phyloP scores from a whole-genome alignment of 2,113 vertebrate species.

The Gymnarchus niloticus region DNA sequence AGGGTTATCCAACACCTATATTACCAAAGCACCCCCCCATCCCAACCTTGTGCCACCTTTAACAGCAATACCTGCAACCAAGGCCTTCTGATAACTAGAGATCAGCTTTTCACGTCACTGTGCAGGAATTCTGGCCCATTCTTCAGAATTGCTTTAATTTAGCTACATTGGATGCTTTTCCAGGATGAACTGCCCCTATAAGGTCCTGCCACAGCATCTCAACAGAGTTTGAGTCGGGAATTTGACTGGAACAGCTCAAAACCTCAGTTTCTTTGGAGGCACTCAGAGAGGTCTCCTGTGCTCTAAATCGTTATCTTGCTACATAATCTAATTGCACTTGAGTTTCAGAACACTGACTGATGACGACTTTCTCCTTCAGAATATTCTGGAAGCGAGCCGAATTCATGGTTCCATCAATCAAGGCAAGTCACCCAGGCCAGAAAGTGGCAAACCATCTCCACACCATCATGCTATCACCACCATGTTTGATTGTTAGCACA shows the following conservation, averaged over 20 bases:
- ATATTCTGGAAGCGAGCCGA: background rate
- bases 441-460: background rate
- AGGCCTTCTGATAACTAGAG: too few relatives aligned
- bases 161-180: background rate
- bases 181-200: background rate
- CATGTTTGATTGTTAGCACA: background rate
- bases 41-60: too few relatives aligned
- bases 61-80: too few relatives aligned
- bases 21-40: too few relatives aligned
- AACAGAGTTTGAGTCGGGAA: background rate
- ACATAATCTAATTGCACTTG: background rate
- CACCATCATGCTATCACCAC: background rate
- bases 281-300: too few relatives aligned
- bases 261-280: background rate
- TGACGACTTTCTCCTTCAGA: background rate
- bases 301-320: background rate
- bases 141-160: background rate
- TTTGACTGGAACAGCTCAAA: background rate
- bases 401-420: background rate
- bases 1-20: too few relatives aligned
- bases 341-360: background rate
- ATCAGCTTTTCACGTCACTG: too few relatives aligned
- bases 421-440: background rate
- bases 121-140: too few relatives aligned
- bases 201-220: background rate